Base-by-base conservation (phyloP, 2,797 vertebrate genomes). In the Morelia viridis region DNA sequence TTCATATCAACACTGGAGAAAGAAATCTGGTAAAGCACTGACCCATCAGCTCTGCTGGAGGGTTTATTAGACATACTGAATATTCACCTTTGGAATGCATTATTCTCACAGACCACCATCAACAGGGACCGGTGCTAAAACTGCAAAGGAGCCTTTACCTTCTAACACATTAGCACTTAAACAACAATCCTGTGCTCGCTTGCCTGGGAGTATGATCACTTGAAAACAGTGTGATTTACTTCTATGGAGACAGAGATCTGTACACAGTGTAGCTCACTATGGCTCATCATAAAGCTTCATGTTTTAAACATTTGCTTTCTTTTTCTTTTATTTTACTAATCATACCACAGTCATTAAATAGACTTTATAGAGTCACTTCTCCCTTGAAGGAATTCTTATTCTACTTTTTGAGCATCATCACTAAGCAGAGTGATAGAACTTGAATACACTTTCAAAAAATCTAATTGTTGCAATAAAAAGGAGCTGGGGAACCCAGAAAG, bases 351-450 rank as follows among this genome's bases (percentile, higher is more conserved):
- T 80, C 71, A 12, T 24, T 80, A 46, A 11, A 80, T 46, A 24
- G 35, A 24, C 92, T 83, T 76, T 84, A 15, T 61, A 24, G 22
- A 95, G 86, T 88, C 76, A 86, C 31, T 17, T 57, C 92, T 61
- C 53, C 2, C 41, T 92, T 64, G 35, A 50, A 94, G 58, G 41
- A 0, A 93, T 50, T 62, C 7, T 90, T 53, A 35, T 35, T 86
- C 50, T 22, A 17, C 76, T 17, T 95, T 62, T 90, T 84, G 88
- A 90, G 90, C 3, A 89, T 4, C 4, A 90, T 80, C 89, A 90
- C 90, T 93, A 93, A n/a, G 57, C 0, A 88, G 28, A 93, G 5
- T 11, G 86, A 91, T 90, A 95, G 96, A 96, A 93, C 28, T 68
- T 83, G 28, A 31, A 89, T 87, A 24, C 13, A 41, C 17, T 86